Evolutionary conservation across 2,113 vertebrate species (phyloP).

Genomic region (Amia ocellicauda): DNA sequence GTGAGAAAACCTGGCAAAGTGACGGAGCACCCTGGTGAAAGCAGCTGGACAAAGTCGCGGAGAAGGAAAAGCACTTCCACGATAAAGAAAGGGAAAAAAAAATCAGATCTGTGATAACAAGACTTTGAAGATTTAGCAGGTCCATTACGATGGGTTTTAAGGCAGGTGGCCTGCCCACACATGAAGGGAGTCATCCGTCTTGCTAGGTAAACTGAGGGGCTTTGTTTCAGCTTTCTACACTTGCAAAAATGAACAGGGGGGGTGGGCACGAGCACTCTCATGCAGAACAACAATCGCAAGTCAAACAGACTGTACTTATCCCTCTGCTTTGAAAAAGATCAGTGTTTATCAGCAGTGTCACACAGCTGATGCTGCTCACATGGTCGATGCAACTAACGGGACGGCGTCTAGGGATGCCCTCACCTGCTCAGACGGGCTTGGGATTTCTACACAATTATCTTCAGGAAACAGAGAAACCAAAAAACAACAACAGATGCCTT

Average conservation of each 20-base stretch:
- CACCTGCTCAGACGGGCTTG: too few relatives aligned
- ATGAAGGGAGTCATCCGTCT: constrained; percentile 28
- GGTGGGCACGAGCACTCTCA: constrained; percentile 5
- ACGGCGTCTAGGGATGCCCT: too few relatives aligned
- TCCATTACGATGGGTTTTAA: constrained; percentile 11
- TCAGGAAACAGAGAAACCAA: too few relatives aligned
- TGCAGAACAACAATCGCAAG: constrained; percentile 4
- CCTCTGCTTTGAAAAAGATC: too few relatives aligned
- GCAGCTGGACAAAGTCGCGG: constrained; percentile 22
- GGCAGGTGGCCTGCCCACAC: constrained; percentile 45
- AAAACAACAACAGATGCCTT: too few relatives aligned
- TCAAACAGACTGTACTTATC: too few relatives aligned
- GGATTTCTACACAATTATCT: too few relatives aligned
- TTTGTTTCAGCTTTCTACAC: constrained; percentile 28
- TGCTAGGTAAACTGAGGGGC: constrained; percentile 6
- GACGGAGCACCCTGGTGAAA: constrained; percentile 12
- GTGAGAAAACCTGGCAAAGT: constrained; percentile 35
- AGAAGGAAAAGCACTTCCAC: constrained; percentile 29
- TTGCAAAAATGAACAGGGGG: constrained; percentile 35
- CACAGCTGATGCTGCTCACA: too few relatives aligned
- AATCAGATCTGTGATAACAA: constrained; percentile 30
- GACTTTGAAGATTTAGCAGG: constrained; percentile 26
- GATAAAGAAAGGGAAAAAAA: constrained; percentile 42
- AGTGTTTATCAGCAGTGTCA: too few relatives aligned
- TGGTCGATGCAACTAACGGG: too few relatives aligned